phyloP scores from a whole-genome alignment of 2,888 invertebrate genomes.

The Oeneis ivallda region DNA sequence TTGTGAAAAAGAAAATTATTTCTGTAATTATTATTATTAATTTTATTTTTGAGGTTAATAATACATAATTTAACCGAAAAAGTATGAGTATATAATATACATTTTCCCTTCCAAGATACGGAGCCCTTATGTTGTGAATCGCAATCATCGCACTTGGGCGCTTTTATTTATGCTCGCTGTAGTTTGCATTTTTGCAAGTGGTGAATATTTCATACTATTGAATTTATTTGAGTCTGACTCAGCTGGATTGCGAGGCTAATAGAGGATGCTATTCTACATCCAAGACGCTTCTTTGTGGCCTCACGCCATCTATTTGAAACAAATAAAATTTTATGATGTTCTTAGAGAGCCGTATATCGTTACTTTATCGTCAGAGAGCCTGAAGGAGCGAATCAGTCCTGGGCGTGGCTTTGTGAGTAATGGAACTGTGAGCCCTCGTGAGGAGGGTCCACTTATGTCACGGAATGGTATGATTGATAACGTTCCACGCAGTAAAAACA shows the following conservation, averaged over 20 bases:
- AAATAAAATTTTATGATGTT: constrained; percentile 27
- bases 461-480: constrained; percentile 79
- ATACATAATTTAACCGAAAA: too few species aligned
- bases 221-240: background rate
- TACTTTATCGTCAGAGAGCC: constrained; percentile 55
- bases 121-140: too few species aligned
- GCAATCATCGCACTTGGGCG: background rate
- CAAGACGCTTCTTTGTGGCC: background rate
- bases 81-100: too few species aligned
- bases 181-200: background rate
- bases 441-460: constrained; percentile 81
- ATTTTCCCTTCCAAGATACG: too few species aligned
- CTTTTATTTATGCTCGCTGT: background rate
- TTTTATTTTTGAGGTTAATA: too few species aligned
- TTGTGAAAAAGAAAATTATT: too few species aligned
- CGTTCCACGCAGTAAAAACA: constrained; percentile 71
- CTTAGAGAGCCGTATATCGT: constrained; percentile 40
- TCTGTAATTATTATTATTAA: too few species aligned
- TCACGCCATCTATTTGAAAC: background rate
- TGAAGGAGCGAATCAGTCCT: constrained; percentile 67
- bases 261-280: background rate
- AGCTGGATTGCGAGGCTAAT: background rate
- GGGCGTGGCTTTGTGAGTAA: constrained; percentile 77
- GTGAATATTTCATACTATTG: background rate
- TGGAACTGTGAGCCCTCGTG: constrained; percentile 75